These are phyloP conservation scores for Microctonus aethiopoides DNA, from an alignment of 2,888 invertebrate species.

Conservation along the genomic window DNA sequence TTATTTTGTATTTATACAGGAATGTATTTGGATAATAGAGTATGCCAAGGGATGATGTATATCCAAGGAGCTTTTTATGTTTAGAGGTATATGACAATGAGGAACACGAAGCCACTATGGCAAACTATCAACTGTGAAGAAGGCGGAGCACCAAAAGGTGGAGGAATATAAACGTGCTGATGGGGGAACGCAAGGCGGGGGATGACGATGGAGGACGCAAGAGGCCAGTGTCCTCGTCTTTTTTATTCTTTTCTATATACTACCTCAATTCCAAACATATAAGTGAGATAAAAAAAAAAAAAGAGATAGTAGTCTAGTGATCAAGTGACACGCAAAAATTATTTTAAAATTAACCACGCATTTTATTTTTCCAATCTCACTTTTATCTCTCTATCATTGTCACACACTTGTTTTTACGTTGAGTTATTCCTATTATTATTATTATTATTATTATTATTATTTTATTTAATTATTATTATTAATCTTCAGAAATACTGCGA, in stretches of 20 bases:
- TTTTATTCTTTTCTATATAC: background rate
- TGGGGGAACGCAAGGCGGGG: background rate
- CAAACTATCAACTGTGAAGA: background rate
- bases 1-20: too few relatives aligned
- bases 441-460: too few relatives aligned
- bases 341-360: background rate
- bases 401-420: slow-evolving; percentile 1
- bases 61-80: background rate
- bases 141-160: background rate
- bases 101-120: background rate
- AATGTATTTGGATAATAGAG: too few relatives aligned
- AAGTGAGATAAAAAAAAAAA: background rate
- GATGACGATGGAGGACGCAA: slow-evolving; percentile 23
- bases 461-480: too few relatives aligned
- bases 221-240: slow-evolving; percentile 21
- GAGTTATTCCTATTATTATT: too few relatives aligned
- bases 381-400: background rate
- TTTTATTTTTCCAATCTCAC: slow-evolving; percentile 17
- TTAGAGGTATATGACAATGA: background rate
- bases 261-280: background rate
- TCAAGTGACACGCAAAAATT: background rate
- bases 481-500: too few relatives aligned
- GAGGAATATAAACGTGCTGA: background rate
- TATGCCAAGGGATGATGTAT: background rate
- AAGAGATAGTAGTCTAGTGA: background rate